A percentile compares a stretch with the other conserved stretches of the same genome.
phyloP scores from a whole-genome alignment of 2,888 invertebrate genomes.

The Halocaridina rubra region DNA sequence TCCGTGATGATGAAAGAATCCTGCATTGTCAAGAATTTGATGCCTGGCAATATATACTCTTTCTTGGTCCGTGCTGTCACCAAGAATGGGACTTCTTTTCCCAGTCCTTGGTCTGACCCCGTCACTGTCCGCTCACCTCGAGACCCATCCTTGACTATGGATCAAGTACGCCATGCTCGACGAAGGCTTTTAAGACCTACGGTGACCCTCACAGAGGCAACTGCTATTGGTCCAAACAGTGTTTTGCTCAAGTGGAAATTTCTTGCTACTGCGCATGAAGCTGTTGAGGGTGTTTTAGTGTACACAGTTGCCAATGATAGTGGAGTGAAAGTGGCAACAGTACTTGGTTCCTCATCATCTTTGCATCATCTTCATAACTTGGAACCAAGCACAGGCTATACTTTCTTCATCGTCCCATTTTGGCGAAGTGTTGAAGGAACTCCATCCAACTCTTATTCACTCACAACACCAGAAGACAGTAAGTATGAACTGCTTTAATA shows the following conservation, averaged over 20 bases:
- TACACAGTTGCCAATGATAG: slow-evolving; percentile 69
- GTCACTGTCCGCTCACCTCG: slow-evolving; percentile 38
- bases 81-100: slow-evolving; percentile 53
- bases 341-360: slow-evolving; percentile 74
- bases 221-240: slow-evolving; percentile 80
- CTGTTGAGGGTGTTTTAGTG: slow-evolving; percentile 79
- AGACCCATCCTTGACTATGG: slow-evolving; percentile 18
- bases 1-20: slow-evolving; percentile 36
- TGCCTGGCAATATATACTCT: slow-evolving; percentile 84
- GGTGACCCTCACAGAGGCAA: slow-evolving; percentile 76
- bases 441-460: slow-evolving; percentile 87
- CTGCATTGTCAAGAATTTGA: slow-evolving; percentile 80
- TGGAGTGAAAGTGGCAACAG: slow-evolving; percentile 73
- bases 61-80: slow-evolving; percentile 71
- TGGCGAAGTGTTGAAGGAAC: slow-evolving; percentile 89
- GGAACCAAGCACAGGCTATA: slow-evolving; percentile 87
- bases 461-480: slow-evolving; percentile 78
- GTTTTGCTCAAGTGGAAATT: slow-evolving; percentile 87
- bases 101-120: slow-evolving; percentile 61
- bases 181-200: slow-evolving; percentile 47
- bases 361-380: slow-evolving; percentile 83
- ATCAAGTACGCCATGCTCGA: slow-evolving; percentile 37
- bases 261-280: slow-evolving; percentile 68
- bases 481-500: too few species aligned
- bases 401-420: slow-evolving; percentile 92